Percentiles rank a stretch among this genome's conserved stretches.
phyloP scores from a whole-genome alignment of 1,140 invertebrate genomes.

The Drosophila mayri region DNA sequence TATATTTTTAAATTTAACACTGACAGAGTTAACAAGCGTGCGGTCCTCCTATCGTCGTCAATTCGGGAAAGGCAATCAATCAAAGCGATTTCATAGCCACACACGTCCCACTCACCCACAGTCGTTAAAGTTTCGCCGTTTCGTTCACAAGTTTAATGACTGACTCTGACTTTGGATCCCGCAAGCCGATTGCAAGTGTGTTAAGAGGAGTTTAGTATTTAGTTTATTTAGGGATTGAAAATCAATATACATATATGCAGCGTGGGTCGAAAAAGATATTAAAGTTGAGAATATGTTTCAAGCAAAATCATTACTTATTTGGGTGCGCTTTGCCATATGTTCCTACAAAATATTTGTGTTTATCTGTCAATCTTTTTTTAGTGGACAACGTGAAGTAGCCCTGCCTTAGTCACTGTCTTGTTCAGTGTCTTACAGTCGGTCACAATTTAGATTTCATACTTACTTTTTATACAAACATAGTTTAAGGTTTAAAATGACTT shows the following conservation, averaged over 20 bases:
- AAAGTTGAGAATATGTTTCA: background rate
- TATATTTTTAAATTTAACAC: conserved; percentile 52
- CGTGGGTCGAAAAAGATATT: background rate
- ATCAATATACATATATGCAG: background rate
- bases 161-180: conserved; percentile 25
- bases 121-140: conserved; percentile 37
- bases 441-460: no score
- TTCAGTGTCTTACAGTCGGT: no score
- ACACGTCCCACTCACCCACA: conserved; percentile 30
- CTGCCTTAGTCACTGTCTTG: no score
- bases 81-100: conserved; percentile 51
- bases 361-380: no score
- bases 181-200: conserved; percentile 17
- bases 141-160: conserved; percentile 36
- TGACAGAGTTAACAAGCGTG: conserved; percentile 55
- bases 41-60: conserved; percentile 53
- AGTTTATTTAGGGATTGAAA: background rate
- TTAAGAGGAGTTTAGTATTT: background rate
- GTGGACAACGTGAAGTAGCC: background rate
- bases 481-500: no score
- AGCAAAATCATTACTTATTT: background rate
- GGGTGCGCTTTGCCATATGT: background rate
- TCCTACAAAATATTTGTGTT: background rate
- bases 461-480: no score
- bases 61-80: conserved; percentile 59